A percentile compares a stretch with the other conserved stretches of the same genome.
Conservation (phyloP, 2,113 vertebrate species). For the Thamnaconus septentrionalis region DNA sequence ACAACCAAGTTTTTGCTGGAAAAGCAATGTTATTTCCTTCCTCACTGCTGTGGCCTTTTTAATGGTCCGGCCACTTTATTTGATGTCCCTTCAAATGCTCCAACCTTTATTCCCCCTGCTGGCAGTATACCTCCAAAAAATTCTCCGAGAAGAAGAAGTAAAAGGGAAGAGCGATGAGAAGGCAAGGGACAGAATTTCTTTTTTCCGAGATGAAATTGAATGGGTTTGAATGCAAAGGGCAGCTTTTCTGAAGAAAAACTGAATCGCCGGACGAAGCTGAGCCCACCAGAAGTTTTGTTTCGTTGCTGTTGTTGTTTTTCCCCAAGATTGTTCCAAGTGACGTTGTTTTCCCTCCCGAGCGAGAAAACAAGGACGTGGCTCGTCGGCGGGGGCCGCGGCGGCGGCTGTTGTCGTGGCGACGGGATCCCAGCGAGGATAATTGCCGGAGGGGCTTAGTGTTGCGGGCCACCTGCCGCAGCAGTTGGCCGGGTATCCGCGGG, state of each 20-base stretch:
- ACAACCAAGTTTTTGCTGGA: conserved; percentile 65
- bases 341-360: conserved; percentile 21
- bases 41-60: conserved; percentile 65
- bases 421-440: conserved; percentile 76
- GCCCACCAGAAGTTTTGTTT: too few species aligned
- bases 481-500: conserved; percentile 64
- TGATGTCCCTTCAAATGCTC: conserved; percentile 63
- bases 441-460: conserved; percentile 77
- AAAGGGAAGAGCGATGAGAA: neutral
- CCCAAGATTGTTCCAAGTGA: conserved; percentile 20
- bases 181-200: conserved; percentile 1
- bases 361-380: conserved; percentile 57
- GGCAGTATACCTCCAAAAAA: conserved; percentile 62
- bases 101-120: conserved; percentile 67
- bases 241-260: too few species aligned
- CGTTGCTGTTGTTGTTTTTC: conserved; percentile 18
- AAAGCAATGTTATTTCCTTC: conserved; percentile 69
- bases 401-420: conserved; percentile 71
- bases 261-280: too few species aligned
- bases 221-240: neutral
- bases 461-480: conserved; percentile 78
- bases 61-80: conserved; percentile 71
- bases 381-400: conserved; percentile 45
- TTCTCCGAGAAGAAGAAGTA: conserved; percentile 51
- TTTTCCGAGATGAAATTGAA: too few species aligned